Evolutionary conservation across 2,797 vertebrate genomes (phyloP).

Genomic region (Gallinago nigripennis): DNA sequence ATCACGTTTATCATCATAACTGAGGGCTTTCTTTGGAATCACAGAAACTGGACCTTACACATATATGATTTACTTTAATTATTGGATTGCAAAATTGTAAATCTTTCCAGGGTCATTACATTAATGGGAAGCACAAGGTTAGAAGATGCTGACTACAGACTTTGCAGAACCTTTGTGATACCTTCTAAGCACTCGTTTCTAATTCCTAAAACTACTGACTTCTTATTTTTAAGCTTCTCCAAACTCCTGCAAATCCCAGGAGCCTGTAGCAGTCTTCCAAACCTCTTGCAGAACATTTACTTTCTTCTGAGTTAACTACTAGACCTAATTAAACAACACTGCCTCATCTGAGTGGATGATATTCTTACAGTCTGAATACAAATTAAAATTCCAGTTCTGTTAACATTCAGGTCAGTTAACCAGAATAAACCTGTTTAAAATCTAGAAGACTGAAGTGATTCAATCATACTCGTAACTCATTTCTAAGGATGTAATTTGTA

Average conservation of each 20-base stretch:
- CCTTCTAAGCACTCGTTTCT: conserved; percentile 50
- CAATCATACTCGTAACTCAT: conserved; percentile 50
- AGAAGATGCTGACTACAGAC: conserved; percentile 28
- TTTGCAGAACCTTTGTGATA: conserved; percentile 24
- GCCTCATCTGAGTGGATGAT: conserved; percentile 72
- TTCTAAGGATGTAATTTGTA: conserved; percentile 40
- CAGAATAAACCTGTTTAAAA: conserved; percentile 72
- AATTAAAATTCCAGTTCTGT: conserved; percentile 72
- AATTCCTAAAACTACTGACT: conserved; percentile 61
- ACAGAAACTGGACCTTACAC: conserved; percentile 6
- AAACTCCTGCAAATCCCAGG: conserved; percentile 68
- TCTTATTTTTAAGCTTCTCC: conserved; percentile 64
- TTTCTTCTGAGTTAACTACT: conserved; percentile 77
- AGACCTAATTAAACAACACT: conserved; percentile 81
- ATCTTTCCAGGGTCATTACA: conserved; percentile 66
- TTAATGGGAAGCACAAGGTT: conserved; percentile 47
- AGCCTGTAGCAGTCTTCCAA: conserved; percentile 44
- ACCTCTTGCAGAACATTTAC: conserved; percentile 62
- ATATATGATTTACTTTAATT: conserved; percentile 39
- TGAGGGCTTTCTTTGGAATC: conserved; percentile 31
- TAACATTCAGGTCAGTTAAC: conserved; percentile 78
- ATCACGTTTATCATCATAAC: conserved; percentile 21
- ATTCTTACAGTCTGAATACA: conserved; percentile 78
- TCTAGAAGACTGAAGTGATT: conserved; percentile 74
- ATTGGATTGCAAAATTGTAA: conserved; percentile 36